Evolutionary conservation across 2,888 invertebrate species (phyloP).

Genomic region (Diplolepis rosae): DNA sequence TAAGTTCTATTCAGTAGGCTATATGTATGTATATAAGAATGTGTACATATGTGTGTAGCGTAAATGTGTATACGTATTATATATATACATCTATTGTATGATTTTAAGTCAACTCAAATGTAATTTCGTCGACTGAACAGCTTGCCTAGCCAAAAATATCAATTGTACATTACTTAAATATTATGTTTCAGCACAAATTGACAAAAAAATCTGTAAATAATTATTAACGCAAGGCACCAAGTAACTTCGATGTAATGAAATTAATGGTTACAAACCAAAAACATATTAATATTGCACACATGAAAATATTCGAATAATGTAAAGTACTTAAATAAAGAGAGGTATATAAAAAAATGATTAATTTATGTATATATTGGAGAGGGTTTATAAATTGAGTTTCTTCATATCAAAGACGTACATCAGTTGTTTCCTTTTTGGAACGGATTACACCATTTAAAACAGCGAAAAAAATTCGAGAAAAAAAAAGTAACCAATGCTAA

Average conservation of each 20-base stretch:
- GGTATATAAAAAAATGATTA: neutral
- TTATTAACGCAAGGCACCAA: slow-evolving; percentile 56
- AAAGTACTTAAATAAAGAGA: neutral
- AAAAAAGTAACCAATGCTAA: no score
- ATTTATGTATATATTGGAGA: no score
- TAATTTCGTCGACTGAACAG: neutral
- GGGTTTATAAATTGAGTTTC: no score
- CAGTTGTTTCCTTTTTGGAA: no score
- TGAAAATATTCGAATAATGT: neutral
- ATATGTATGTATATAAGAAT: slow-evolving; percentile 45
- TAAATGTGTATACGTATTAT: slow-evolving; percentile 46
- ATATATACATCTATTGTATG: neutral
- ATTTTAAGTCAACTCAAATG: neutral
- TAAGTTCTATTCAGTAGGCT: neutral
- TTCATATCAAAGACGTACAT: no score
- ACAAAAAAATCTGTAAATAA: neutral
- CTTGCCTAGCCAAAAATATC: neutral
- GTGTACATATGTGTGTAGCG: slow-evolving; percentile 47
- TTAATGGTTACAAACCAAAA: slow-evolving; percentile 48
- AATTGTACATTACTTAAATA: neutral
- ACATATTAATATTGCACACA: neutral
- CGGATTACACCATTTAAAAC: no score
- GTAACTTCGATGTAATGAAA: slow-evolving; percentile 66
- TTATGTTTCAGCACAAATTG: neutral
- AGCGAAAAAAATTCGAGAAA: no score